A percentile compares a stretch with the other conserved stretches of the same genome.
These are phyloP conservation scores for Rostratula benghalensis DNA, from an alignment of 2,113 vertebrate species.

Conservation along the genomic window DNA sequence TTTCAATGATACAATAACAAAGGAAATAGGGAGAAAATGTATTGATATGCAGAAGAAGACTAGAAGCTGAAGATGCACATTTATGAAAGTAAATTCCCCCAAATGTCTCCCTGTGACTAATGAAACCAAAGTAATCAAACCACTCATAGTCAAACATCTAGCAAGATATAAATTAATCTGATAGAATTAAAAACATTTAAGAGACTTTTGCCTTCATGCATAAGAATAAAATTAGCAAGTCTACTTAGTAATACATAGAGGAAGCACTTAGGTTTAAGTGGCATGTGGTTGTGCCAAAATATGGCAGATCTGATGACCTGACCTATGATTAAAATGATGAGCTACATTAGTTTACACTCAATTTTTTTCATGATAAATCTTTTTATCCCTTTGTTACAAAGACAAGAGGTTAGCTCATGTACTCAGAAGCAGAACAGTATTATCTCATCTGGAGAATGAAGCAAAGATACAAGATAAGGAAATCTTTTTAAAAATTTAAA, in stretches of 20 bases:
- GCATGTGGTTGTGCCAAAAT: conserved; percentile 21
- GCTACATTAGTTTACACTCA: background rate
- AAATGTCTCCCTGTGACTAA: background rate
- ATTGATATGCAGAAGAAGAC: background rate
- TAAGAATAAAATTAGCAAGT: conserved; percentile 25
- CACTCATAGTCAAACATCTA: background rate
- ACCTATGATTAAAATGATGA: conserved; percentile 53
- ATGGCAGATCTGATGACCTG: conserved; percentile 2
- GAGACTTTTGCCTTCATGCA: conserved; percentile 4
- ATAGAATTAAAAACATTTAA: conserved; percentile 29
- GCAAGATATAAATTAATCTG: background rate
- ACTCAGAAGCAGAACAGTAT: conserved; percentile 11
- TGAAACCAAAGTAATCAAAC: conserved; percentile 2
- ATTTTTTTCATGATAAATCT: conserved; percentile 27
- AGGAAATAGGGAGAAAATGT: background rate
- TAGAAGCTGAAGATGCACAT: background rate
- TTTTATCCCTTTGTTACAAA: conserved; percentile 30
- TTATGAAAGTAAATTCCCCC: background rate
- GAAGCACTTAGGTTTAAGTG: conserved; percentile 28
- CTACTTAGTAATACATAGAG: conserved; percentile 27
- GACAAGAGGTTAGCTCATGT: conserved; percentile 60
- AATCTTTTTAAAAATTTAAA: background rate
- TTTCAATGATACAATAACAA: background rate
- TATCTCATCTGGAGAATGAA: conserved; percentile 58
- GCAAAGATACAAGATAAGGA: conserved; percentile 31